These are phyloP conservation scores for Orientallactaga bullata DNA, from an alignment of 2,113 vertebrate genomes.

Conservation along the genomic window DNA sequence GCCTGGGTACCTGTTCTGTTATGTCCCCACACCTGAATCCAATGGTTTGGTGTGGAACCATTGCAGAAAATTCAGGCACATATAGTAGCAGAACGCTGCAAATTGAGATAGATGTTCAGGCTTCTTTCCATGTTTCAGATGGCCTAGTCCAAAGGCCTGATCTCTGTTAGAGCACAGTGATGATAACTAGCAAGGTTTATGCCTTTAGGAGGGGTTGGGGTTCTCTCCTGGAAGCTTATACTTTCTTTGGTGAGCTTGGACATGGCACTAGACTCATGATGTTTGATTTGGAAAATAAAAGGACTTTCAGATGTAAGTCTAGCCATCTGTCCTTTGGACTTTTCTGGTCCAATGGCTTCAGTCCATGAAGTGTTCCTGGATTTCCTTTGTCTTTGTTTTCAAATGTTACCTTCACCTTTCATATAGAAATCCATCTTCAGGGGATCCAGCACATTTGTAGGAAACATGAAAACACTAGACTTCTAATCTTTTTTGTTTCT, in stretches of 20 bases:
- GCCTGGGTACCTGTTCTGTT: not conserved
- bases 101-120: not conserved
- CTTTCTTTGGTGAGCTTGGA: not conserved
- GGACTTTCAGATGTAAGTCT: not conserved
- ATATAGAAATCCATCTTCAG: slow-evolving; percentile 38
- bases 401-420: slow-evolving; percentile 22
- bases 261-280: not conserved
- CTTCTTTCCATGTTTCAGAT: not conserved
- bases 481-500: not conserved
- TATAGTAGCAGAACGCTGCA: not conserved
- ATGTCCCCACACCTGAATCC: no score
- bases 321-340: not conserved
- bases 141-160: not conserved
- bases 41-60: not conserved
- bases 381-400: slow-evolving; percentile 38
- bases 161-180: not conserved
- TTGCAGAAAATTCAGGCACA: not conserved
- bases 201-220: not conserved
- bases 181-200: not conserved
- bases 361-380: not conserved
- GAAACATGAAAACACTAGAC: not conserved
- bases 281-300: not conserved
- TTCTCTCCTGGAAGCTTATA: not conserved
- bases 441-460: not conserved
- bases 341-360: not conserved